phyloP scores from a whole-genome alignment of 2,113 vertebrate species.

The Clarias gariepinus region DNA sequence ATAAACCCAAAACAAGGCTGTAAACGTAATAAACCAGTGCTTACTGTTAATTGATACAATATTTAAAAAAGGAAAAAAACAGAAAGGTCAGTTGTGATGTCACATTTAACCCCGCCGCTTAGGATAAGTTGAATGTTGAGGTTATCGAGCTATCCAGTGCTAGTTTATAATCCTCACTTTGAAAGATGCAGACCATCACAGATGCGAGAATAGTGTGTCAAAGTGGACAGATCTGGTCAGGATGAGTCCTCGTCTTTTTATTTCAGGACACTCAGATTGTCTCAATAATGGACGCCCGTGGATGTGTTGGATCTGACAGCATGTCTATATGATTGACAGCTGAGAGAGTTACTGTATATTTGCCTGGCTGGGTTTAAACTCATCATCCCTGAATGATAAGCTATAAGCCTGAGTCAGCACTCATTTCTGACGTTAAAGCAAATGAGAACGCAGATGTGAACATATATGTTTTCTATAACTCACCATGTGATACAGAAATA shows the following conservation, averaged over 20 bases:
- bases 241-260: background rate
- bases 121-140: background rate
- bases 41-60: background rate
- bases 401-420: background rate
- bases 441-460: background rate
- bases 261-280: background rate
- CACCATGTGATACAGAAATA: background rate
- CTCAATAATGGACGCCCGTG: background rate
- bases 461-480: slow-evolving; percentile 23
- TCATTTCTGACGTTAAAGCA: too few relatives aligned
- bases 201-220: background rate
- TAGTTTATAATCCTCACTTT: too few relatives aligned
- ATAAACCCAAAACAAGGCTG: too few relatives aligned
- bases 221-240: background rate
- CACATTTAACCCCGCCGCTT: background rate
- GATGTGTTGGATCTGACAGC: background rate
- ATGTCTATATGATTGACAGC: background rate
- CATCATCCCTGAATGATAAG: background rate
- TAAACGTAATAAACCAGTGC: background rate
- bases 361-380: background rate
- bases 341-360: background rate
- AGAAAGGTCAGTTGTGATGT: background rate
- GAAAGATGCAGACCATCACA: background rate
- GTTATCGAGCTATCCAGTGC: background rate
- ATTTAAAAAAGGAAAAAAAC: background rate